Conservation (phyloP, 2,797 vertebrate species). For the Holocentrus rufus region DNA sequence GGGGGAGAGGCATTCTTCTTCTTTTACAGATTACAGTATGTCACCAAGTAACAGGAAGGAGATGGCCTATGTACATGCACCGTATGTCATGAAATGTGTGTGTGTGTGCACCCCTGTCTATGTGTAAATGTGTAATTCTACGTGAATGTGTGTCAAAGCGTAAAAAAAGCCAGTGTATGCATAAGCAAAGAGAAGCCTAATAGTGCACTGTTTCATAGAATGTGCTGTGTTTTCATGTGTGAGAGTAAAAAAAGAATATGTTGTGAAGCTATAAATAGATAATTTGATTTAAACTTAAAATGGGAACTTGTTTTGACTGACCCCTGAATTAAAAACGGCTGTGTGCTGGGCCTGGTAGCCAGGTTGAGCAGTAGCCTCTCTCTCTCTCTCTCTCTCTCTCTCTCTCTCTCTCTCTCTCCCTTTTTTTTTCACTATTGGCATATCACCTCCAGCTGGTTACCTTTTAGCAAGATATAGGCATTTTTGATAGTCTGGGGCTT, state of each 20-base stretch:
- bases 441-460: conserved; percentile 65
- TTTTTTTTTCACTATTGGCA: conserved; percentile 14
- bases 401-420: conserved; percentile 14
- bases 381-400: too few species aligned
- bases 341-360: conserved; percentile 64
- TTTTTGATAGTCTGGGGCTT: conserved; percentile 40
- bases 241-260: too few species aligned
- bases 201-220: too few species aligned
- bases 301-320: conserved; percentile 77
- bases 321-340: conserved; percentile 73
- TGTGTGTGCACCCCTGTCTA: not conserved
- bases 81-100: not conserved
- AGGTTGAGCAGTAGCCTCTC: conserved; percentile 67
- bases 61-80: not conserved
- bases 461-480: conserved; percentile 27
- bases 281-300: conserved; percentile 79
- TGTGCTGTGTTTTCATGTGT: not conserved
- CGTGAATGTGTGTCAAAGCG: not conserved
- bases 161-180: not conserved
- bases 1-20: not conserved
- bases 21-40: conserved; percentile 18
- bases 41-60: conserved; percentile 26
- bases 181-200: too few species aligned
- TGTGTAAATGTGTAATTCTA: not conserved
- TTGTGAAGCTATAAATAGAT: conserved; percentile 71